Conservation (phyloP, 2,113 vertebrate species). For the Poeciliopsis occidentalis region DNA sequence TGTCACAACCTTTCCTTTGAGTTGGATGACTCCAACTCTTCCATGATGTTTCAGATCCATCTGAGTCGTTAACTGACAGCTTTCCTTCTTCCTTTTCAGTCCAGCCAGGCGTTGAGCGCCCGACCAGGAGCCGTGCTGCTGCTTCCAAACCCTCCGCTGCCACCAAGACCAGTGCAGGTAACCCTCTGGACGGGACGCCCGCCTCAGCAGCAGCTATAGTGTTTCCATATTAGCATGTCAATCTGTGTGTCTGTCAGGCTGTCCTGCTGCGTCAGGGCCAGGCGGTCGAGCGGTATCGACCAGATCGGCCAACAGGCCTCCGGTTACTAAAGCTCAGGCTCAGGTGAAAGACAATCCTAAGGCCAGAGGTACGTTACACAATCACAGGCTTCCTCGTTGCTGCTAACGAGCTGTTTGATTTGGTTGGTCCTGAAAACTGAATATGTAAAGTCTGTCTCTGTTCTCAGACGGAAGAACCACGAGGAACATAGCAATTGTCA, state of each 20-base stretch:
- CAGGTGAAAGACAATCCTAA: constrained; percentile 37
- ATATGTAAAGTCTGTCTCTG: neutral
- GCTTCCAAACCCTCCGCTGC: constrained; percentile 18
- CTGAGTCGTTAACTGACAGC: neutral
- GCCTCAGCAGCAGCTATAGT: neutral
- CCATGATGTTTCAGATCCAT: neutral
- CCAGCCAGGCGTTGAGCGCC: constrained; percentile 30
- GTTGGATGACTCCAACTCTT: neutral
- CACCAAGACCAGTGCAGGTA: constrained; percentile 55
- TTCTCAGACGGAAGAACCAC: constrained; percentile 42
- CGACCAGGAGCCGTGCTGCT: constrained; percentile 32
- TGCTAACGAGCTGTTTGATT: neutral
- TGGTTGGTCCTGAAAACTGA: neutral
- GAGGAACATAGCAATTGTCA: constrained; percentile 55
- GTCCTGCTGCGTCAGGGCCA: constrained; percentile 29
- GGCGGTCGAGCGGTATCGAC: constrained; percentile 32
- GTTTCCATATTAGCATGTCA: constrained; percentile 30
- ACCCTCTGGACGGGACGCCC: neutral
- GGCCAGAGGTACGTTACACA: constrained; percentile 49
- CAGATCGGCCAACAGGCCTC: constrained; percentile 60
- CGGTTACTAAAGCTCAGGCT: constrained; percentile 20
- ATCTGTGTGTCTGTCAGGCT: constrained; percentile 24
- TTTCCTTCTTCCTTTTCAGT: constrained; percentile 22
- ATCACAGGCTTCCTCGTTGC: neutral
- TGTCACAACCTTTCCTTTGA: neutral